Conservation (phyloP, 2,113 vertebrate species). For the Microcebus ravelobensis region DNA sequence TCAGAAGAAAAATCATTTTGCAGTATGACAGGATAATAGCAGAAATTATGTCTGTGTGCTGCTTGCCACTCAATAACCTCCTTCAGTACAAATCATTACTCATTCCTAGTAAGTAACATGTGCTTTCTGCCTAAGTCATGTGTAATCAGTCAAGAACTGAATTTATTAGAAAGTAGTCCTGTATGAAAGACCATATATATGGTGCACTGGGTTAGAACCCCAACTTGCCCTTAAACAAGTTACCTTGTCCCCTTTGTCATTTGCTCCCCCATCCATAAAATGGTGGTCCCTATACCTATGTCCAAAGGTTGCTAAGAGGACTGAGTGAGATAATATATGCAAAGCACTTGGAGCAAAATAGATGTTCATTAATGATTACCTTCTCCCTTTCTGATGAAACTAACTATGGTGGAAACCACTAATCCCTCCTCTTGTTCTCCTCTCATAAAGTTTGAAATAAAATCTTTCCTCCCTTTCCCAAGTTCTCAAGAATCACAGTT, state of each 20-base stretch:
- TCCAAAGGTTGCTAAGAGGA: neutral
- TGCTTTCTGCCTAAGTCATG: neutral
- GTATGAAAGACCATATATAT: neutral
- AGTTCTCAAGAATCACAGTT: neutral
- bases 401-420: neutral
- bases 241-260: neutral
- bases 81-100: conserved; percentile 8
- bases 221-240: neutral
- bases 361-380: neutral
- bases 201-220: neutral
- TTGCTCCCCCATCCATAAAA: neutral
- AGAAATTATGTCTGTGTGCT: neutral
- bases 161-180: neutral
- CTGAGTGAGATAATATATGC: neutral
- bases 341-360: neutral
- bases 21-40: neutral
- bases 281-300: neutral
- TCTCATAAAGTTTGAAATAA: neutral
- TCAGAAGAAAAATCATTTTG: conserved; percentile 1
- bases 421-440: neutral
- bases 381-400: neutral
- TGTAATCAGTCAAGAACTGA: neutral
- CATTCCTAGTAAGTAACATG: neutral
- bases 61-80: conserved; percentile 21
- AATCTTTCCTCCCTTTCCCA: neutral